Percentiles rank a stretch among this genome's conserved stretches.
Evolutionary conservation across 2,797 vertebrate genomes (phyloP).

Genomic region (Lacerta agilis): DNA sequence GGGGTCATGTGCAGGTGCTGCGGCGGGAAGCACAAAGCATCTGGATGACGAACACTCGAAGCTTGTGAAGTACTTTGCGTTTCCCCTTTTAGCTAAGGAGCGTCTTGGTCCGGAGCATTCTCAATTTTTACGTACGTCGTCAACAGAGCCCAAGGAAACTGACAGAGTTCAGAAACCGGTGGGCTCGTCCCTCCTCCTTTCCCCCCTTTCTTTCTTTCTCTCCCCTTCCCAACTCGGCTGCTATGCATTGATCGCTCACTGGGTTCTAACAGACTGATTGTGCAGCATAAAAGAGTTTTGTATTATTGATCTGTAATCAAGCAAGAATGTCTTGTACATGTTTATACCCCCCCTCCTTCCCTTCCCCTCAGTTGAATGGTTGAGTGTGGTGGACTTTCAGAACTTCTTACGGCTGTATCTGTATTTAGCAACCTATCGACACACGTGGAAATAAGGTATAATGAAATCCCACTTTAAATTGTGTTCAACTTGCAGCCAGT

Average conservation of each 20-base stretch:
- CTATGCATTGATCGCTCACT: slow-evolving; percentile 75
- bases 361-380: slow-evolving; percentile 67
- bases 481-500: slow-evolving; percentile 66
- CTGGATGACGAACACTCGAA: slow-evolving; percentile 82
- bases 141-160: slow-evolving; percentile 78
- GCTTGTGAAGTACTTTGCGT: slow-evolving; percentile 59
- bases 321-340: slow-evolving; percentile 84
- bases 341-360: slow-evolving; percentile 75
- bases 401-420: slow-evolving; percentile 61
- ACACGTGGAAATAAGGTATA: slow-evolving; percentile 54
- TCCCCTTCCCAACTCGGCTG: slow-evolving; percentile 56
- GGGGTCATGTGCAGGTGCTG: slow-evolving; percentile 93
- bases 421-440: slow-evolving; percentile 54
- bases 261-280: slow-evolving; percentile 75
- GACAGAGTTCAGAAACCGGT: slow-evolving; percentile 53
- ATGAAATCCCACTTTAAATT: slow-evolving; percentile 61
- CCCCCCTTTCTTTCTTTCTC: too few relatives aligned
- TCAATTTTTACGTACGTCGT: slow-evolving; percentile 52
- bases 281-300: slow-evolving; percentile 69
- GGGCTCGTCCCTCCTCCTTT: slow-evolving; percentile 59
- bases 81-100: slow-evolving; percentile 74
- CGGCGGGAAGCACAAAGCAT: slow-evolving; percentile 94
- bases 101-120: slow-evolving; percentile 67
- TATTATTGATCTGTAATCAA: slow-evolving; percentile 80
- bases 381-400: slow-evolving; percentile 67